Conservation (phyloP, 2,888 invertebrate species). For the Drosophila niveifrons region DNA sequence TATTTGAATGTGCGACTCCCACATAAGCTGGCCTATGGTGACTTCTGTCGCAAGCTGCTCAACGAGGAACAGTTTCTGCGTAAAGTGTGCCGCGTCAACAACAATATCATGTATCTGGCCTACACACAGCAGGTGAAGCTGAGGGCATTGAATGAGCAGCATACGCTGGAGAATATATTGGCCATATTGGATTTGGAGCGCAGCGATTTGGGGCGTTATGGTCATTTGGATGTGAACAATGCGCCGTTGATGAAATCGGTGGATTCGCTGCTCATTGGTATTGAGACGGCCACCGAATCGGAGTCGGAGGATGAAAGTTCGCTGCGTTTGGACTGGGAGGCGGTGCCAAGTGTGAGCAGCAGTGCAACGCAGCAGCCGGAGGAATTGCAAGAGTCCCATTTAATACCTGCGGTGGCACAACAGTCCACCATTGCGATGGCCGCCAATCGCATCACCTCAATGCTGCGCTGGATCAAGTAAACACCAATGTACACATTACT, state of each 20-base stretch:
- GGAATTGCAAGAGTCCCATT: slow-evolving; percentile 65
- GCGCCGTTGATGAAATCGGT: slow-evolving; percentile 86
- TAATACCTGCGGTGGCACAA: slow-evolving; percentile 77
- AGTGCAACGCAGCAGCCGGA: slow-evolving; percentile 73
- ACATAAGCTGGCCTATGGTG: slow-evolving; percentile 89
- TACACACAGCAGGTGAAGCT: slow-evolving; percentile 91
- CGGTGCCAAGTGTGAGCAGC: slow-evolving; percentile 86
- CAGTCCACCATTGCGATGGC: slow-evolving; percentile 89
- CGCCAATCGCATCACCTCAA: slow-evolving; percentile 92
- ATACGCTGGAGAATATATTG: slow-evolving; percentile 90
- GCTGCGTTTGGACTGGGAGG: slow-evolving; percentile 93
- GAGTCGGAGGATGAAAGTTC: slow-evolving; percentile 89
- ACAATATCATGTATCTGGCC: slow-evolving; percentile 92
- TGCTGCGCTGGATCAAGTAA: slow-evolving; percentile 88
- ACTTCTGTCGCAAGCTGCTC: slow-evolving; percentile 89
- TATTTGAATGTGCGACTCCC: slow-evolving; percentile 94
- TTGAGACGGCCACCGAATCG: slow-evolving; percentile 88
- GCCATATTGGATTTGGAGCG: slow-evolving; percentile 89
- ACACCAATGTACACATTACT: neutral
- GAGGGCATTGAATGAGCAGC: slow-evolving; percentile 88
- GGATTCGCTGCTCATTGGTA: slow-evolving; percentile 88
- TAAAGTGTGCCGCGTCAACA: slow-evolving; percentile 91
- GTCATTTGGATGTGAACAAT: slow-evolving; percentile 87
- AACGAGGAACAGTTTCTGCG: slow-evolving; percentile 90
- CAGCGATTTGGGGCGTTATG: slow-evolving; percentile 90